Base-by-base conservation (phyloP, 2,888 invertebrate genomes). In the Oligia fasciuncula region DNA sequence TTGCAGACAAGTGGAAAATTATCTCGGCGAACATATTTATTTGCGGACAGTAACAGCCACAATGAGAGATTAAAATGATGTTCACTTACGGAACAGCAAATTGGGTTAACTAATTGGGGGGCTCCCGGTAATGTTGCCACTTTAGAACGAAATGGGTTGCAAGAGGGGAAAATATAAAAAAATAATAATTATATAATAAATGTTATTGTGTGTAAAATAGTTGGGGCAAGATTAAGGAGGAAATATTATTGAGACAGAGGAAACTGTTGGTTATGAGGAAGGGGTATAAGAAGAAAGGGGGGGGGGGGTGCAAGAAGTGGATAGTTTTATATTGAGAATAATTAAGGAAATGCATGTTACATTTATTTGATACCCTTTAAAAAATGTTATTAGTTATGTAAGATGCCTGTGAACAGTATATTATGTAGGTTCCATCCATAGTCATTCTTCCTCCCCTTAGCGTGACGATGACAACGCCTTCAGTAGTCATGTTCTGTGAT, bases 51-150 rank as follows among this genome's bases (percentile, higher is more conserved):
- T 73, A 76, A 54, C 63, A 67, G 73, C 49, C 80, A 85, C 81
- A 88, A 80, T 82, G 73, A 86, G 72, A 68, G 75, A 89, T 89
- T 83, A 77, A 63, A 78, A 85, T 85, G 81, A 73, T 78, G 66
- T 49, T 70, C 90, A 87, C 88, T 87, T 85, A 76, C 66, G 35
- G 1, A 65, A 66, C 73, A 40, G 77, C 80, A 81, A 88, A 90
- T 83, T 90, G 83, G 89, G 89, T 90, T 90, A 89, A 84, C 80
- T 85, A 84, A 87, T 69, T 11, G 71, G 11, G 29, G 69, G 35
- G 54, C 65, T 83, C 79, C 29, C 62, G 70, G 19, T 81, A 60
- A 80, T 77, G 87, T 83, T 46, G 23, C 11, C 69, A 46, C 66
- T 74, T 88, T 88, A 43, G 69, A 60, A 13, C 57, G 5, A 35